Base-by-base conservation (phyloP, 2,797 vertebrate genomes). In the Avahi laniger region DNA sequence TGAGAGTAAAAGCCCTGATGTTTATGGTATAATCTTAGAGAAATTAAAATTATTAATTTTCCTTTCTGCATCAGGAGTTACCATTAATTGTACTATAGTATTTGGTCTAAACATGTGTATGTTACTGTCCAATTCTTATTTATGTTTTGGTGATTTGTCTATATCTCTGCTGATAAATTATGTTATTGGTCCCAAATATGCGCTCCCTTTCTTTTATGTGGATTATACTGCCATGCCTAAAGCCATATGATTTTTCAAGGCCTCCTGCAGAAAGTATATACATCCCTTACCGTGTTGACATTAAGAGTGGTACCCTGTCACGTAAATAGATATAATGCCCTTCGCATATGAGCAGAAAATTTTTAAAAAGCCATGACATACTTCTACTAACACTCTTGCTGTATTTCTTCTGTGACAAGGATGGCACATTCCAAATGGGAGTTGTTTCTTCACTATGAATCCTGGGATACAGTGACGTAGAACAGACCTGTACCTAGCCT, bases 1-100 rank as follows among this genome's bases (percentile, higher is more conserved):
- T 83, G 4, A 12, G 7, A 79, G 24, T n/a, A 86, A 94, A 70
- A 5, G 15, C 70, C 18, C 9, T 67, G 3, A 54, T 80, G 18
- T 48, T 57, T 61, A 91, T 79, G 43, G 38, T 91, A 24, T 72
- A 95, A 61, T 76, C 10, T 81, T 48, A 91, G 28, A 57, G 12
- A 73, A 76, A 28, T 38, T 73, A 86, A 93, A 89, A 86, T 22
- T 84, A 73, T 46, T 63, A 63, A 59, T 82, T 72, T 96, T 79
- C 20, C 30, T 5, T 63, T 7, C 14, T 91, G 2, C 1, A 65
- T 7, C 10, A 78, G 38, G 13, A 85, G 65, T 94, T 67, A 76
- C 5, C 18, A 83, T 82, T 79, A 72, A 86, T 82, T 79, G 54
- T 43, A 46, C 57, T 75, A 73, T 8, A 59, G 13, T 82, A 57